These are phyloP conservation scores for Neostethus bicornis DNA, from an alignment of 2,797 vertebrate genomes.

Conservation along the genomic window DNA sequence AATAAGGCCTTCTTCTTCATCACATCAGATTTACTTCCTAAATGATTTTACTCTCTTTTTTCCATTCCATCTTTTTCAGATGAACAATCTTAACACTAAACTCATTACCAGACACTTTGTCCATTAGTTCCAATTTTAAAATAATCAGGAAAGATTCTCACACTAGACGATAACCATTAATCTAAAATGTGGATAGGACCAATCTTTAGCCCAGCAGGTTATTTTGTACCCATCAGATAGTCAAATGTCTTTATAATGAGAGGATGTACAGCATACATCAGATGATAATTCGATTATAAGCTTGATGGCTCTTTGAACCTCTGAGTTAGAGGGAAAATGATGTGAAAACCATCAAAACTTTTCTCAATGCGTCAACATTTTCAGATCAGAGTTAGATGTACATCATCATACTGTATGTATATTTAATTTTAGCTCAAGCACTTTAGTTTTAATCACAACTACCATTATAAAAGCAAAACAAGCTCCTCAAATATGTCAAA, in stretches of 20 bases:
- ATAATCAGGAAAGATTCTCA: constrained; percentile 26
- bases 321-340: constrained; percentile 46
- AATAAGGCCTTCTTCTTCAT: constrained; percentile 20
- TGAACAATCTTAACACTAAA: constrained; percentile 37
- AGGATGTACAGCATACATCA: constrained; percentile 37
- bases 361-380: constrained; percentile 13
- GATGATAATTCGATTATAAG: constrained; percentile 67
- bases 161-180: constrained; percentile 58
- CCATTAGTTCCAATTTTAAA: constrained; percentile 42
- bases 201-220: constrained; percentile 46
- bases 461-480: constrained; percentile 21
- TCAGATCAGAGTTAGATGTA: constrained; percentile 12
- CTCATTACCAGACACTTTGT: constrained; percentile 46
- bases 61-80: constrained; percentile 6
- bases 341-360: constrained; percentile 46
- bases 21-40: constrained; percentile 16
- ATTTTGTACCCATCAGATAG: constrained; percentile 52
- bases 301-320: constrained; percentile 39
- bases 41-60: constrained; percentile 21
- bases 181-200: constrained; percentile 57
- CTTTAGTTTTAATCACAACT: constrained; percentile 1
- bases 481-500: constrained; percentile 27
- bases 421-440: constrained; percentile 11
- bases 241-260: constrained; percentile 60
- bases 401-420: not conserved